Percentiles rank a stretch among this genome's conserved stretches.
Conservation (phyloP, 2,888 invertebrate genomes). For the Catocala fraxini region DNA sequence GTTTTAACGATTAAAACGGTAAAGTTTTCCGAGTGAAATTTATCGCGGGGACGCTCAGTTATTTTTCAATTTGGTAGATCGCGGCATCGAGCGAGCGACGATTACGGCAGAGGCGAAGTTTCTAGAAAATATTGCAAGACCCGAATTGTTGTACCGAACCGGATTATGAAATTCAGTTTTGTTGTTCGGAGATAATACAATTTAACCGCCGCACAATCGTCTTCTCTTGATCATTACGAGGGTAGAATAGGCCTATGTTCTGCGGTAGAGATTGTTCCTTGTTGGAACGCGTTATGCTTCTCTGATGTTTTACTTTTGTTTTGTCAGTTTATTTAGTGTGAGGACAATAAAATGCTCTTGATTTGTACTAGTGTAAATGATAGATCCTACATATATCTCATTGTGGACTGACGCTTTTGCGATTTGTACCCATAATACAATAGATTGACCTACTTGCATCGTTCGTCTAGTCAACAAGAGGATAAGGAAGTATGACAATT, state of each 20-base stretch:
- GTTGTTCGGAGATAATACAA: conserved; percentile 23
- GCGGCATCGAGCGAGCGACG: conserved; percentile 69
- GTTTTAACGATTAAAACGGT: conserved; percentile 66
- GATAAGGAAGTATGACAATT: too few relatives aligned
- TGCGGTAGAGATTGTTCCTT: conserved; percentile 7
- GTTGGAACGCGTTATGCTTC: conserved; percentile 4
- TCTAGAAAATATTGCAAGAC: conserved; percentile 57
- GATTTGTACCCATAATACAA: too few relatives aligned
- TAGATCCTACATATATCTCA: too few relatives aligned
- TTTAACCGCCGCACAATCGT: conserved; percentile 14
- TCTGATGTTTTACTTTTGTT: conserved; percentile 1
- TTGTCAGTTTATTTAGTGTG: not conserved
- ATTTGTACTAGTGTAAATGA: too few relatives aligned
- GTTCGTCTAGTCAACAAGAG: too few relatives aligned
- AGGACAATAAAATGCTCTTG: too few relatives aligned
- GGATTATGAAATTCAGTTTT: conserved; percentile 32
- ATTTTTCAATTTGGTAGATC: conserved; percentile 84
- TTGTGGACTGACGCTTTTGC: too few relatives aligned
- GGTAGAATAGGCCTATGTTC: not conserved
- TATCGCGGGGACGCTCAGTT: conserved; percentile 78
- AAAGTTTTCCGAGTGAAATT: conserved; percentile 72
- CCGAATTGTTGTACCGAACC: conserved; percentile 31
- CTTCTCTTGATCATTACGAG: conserved; percentile 17
- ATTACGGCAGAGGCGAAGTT: conserved; percentile 69
- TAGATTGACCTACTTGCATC: too few relatives aligned